Evolutionary conservation across 1,140 invertebrate genomes (phyloP).

Genomic region (Lepidostoma basale): DNA sequence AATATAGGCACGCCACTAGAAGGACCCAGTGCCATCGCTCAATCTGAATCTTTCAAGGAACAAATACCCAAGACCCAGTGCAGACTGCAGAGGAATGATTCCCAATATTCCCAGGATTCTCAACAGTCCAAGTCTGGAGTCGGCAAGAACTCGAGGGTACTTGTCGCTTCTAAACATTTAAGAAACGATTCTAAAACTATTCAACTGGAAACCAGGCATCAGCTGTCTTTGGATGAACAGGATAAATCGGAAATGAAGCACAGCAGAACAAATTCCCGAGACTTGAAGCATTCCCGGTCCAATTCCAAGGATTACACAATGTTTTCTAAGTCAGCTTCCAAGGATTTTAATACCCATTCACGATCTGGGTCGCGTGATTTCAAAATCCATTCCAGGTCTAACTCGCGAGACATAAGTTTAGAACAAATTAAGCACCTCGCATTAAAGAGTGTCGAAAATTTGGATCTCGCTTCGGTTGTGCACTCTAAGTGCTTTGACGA

Average conservation of each 20-base stretch:
- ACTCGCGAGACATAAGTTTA: slow-evolving; percentile 54
- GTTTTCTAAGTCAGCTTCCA: slow-evolving; percentile 49
- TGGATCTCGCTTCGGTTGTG: slow-evolving; percentile 55
- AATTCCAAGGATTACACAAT: slow-evolving; percentile 49
- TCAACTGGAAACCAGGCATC: slow-evolving; percentile 61
- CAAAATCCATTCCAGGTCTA: slow-evolving; percentile 52
- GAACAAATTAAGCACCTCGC: slow-evolving; percentile 56
- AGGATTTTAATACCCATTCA: slow-evolving; percentile 51
- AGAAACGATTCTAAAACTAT: slow-evolving; percentile 66
- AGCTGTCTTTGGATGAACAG: slow-evolving; percentile 52
- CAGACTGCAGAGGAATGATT: slow-evolving; percentile 55
- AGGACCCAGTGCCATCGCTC: slow-evolving; percentile 37
- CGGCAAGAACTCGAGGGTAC: slow-evolving; percentile 54
- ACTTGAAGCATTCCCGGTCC: slow-evolving; percentile 48
- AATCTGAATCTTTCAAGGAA: slow-evolving; percentile 46
- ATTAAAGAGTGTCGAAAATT: slow-evolving; percentile 57
- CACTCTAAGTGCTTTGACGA: slow-evolving; percentile 53
- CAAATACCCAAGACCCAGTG: slow-evolving; percentile 35
- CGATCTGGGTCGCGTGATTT: slow-evolving; percentile 52
- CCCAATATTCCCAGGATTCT: slow-evolving; percentile 55
- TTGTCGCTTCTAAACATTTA: slow-evolving; percentile 63
- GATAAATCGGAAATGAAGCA: slow-evolving; percentile 49
- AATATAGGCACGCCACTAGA: slow-evolving; percentile 55
- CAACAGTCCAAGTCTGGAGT: slow-evolving; percentile 39
- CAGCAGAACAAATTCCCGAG: slow-evolving; percentile 54